These are phyloP conservation scores for Lithophane leautieri DNA, from an alignment of 2,888 invertebrate species.

Conservation along the genomic window DNA sequence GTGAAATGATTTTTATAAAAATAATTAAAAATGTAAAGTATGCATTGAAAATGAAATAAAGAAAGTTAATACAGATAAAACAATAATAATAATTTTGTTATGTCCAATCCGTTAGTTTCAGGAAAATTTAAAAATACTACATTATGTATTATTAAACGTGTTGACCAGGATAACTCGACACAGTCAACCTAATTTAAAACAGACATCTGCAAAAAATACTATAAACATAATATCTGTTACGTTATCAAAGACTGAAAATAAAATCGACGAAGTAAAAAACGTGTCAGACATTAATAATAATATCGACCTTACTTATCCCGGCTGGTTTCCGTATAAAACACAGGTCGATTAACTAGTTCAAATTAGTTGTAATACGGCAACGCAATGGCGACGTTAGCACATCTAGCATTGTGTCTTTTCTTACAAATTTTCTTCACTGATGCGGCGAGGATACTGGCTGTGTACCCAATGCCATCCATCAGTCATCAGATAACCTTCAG, in stretches of 20 bases:
- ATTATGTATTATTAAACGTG: background rate
- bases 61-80: background rate
- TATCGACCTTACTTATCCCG: slow-evolving; percentile 21
- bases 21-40: no score
- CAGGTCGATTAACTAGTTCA: background rate
- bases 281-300: background rate
- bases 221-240: background rate
- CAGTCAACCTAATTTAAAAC: background rate
- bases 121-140: background rate
- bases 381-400: slow-evolving; percentile 17
- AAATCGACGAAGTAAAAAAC: background rate
- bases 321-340: slow-evolving; percentile 33
- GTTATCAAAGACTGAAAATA: background rate
- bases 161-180: slow-evolving; percentile 4
- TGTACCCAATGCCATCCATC: slow-evolving; percentile 77
- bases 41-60: no score
- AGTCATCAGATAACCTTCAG: slow-evolving; percentile 83
- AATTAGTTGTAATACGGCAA: slow-evolving; percentile 20
- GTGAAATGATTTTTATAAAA: no score
- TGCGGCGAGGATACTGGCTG: slow-evolving; percentile 76
- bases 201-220: background rate
- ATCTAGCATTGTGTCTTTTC: slow-evolving; percentile 6
- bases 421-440: slow-evolving; percentile 28
- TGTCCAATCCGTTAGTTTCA: background rate
- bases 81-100: background rate